Evolutionary conservation across 2,888 invertebrate genomes (phyloP).

Genomic region (Agriopis marginaria): DNA sequence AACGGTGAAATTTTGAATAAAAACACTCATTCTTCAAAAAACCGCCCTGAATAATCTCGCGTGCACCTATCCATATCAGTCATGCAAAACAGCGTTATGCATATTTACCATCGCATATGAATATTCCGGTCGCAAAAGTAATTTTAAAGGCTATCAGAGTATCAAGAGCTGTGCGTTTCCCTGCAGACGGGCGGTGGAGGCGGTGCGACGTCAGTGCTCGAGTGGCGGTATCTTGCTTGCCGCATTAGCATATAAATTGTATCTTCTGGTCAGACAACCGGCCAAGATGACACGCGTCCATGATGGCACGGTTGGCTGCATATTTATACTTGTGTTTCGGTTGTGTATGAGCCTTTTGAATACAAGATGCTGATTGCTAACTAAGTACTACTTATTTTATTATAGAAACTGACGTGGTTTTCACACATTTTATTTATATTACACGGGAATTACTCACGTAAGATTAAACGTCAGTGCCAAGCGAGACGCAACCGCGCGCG

Average conservation of each 20-base stretch:
- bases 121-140: constrained; percentile 69
- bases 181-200: constrained; percentile 44
- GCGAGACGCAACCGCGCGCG: too few relatives aligned
- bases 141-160: constrained; percentile 74
- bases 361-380: constrained; percentile 23
- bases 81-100: constrained; percentile 40
- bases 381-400: too few relatives aligned
- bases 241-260: constrained; percentile 86
- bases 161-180: constrained; percentile 59
- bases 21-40: neutral
- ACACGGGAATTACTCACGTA: too few relatives aligned
- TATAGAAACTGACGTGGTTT: too few relatives aligned
- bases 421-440: too few relatives aligned
- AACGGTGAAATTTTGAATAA: neutral
- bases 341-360: constrained; percentile 30
- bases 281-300: constrained; percentile 79
- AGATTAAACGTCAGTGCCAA: too few relatives aligned
- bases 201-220: constrained; percentile 57
- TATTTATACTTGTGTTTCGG: constrained; percentile 55
- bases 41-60: constrained; percentile 4
- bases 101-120: constrained; percentile 50
- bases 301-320: constrained; percentile 62
- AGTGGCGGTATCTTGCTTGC: constrained; percentile 38
- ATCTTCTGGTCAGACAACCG: constrained; percentile 81
- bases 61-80: constrained; percentile 24